Base-by-base conservation (phyloP, 2,888 invertebrate genomes). In the Brachypalpus laphriformis region DNA sequence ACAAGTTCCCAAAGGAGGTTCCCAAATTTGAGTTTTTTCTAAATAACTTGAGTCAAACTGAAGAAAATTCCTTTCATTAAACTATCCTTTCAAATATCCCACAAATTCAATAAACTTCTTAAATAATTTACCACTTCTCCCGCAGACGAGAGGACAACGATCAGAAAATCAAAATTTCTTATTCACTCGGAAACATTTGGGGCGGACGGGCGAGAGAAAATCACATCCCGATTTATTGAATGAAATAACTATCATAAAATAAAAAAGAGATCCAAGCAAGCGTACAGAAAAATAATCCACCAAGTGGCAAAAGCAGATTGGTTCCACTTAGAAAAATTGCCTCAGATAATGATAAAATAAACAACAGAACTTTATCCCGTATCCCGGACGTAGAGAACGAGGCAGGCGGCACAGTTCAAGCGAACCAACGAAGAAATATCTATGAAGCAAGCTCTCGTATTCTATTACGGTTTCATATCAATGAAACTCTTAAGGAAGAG, bases 251-350 rank as follows among this genome's bases (percentile, higher is more conserved):
- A 65, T 80, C 80, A 75, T 83, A 80, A 82, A 82, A 82, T 82
- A 82, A 80, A 82, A 80, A 78, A 78, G 57, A 74, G 61, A 75
- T 70, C 65, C 66, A 77, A 61, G 57, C 42, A 76, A 77, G 65
- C 45, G 61, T 37, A 71, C 47, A 65, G 63, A 49, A 54, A 78
- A 66, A 80, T 85, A 85, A 85, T 85, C 80, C 70, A 70, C 75
- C 70, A 75, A 85, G 83, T 85, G 83, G 80, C 83, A 81, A 76
- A 76, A 86, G 81, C 81, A 86, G 85, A 86, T 81, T 86, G 81
- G 71, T 81, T 86, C 85, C 85, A 86, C 85, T 86, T 86, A 86
- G 71, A 86, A 87, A 87, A 86, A 86, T 86, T 86, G 85, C 85
- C 85, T 86, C 71, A 75, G 59, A 86, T 86, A 86, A 86, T 86